Percentiles rank a stretch among this genome's conserved stretches.
These are phyloP conservation scores for Acleris sparsana DNA, from an alignment of 2,888 invertebrate genomes.

Conservation along the genomic window DNA sequence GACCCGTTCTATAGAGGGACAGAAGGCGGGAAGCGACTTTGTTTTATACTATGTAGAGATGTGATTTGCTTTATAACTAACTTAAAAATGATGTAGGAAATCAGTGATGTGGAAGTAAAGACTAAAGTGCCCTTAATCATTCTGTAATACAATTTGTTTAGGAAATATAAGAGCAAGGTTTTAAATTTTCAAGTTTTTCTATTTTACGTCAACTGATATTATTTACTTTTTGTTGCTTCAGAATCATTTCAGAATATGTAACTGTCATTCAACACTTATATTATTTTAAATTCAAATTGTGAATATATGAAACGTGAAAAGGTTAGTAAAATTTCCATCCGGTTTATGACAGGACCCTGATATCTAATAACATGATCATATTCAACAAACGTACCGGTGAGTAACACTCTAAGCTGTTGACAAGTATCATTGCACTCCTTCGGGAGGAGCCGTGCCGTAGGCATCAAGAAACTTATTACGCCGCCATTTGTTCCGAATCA, in stretches of 20 bases:
- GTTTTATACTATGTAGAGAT: too few species aligned
- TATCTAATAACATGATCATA: slow-evolving; percentile 24
- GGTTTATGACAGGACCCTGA: slow-evolving; percentile 18
- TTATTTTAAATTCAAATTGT: slow-evolving; percentile 19
- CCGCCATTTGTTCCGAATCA: slow-evolving; percentile 39
- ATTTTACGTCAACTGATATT: too few species aligned
- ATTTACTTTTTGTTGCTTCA: too few species aligned
- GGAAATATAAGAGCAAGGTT: too few species aligned
- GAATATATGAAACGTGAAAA: slow-evolving; percentile 18
- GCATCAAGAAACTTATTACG: slow-evolving; percentile 41
- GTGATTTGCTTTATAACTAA: too few species aligned
- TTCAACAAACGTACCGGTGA: slow-evolving; percentile 15
- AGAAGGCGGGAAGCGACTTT: too few species aligned
- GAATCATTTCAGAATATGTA: not conserved
- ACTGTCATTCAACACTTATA: not conserved
- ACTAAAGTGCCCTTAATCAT: too few species aligned
- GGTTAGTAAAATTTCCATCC: slow-evolving; percentile 28
- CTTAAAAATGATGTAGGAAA: too few species aligned
- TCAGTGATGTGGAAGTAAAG: too few species aligned
- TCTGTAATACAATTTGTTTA: too few species aligned
- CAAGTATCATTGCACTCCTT: slow-evolving; percentile 22
- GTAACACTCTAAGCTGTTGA: slow-evolving; percentile 33
- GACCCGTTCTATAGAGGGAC: too few species aligned
- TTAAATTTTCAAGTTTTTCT: too few species aligned
- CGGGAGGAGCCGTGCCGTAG: not conserved